phyloP scores from a whole-genome alignment of 53 echinoderm and acorn worm species.

The Echinometra lucunter region DNA sequence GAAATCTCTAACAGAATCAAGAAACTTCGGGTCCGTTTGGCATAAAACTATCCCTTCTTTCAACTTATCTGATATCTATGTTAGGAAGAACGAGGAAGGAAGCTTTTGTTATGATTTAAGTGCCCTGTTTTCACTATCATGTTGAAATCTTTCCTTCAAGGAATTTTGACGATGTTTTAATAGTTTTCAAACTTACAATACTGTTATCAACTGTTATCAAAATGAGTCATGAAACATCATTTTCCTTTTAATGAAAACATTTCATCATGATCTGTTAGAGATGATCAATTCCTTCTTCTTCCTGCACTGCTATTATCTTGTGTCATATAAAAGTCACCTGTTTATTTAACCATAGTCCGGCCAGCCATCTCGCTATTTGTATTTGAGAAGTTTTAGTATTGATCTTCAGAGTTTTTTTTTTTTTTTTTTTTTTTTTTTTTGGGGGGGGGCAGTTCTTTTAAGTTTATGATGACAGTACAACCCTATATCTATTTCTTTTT shows the following conservation, averaged over 20 bases:
- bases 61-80: not conserved
- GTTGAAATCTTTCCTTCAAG: not conserved
- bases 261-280: not conserved
- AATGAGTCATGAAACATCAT: not conserved
- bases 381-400: not conserved
- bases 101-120: not conserved
- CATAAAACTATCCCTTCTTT: not conserved
- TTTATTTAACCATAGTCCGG: no score
- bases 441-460: no score
- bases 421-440: not conserved
- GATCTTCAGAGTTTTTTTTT: not conserved
- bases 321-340: no score
- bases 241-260: not conserved
- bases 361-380: not conserved
- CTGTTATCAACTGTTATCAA: no score
- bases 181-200: no score
- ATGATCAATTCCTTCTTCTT: not conserved
- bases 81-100: not conserved
- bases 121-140: not conserved
- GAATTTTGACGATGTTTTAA: no score
- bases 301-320: no score
- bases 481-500: not conserved
- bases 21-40: not conserved
- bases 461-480: not conserved
- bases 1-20: not conserved